phyloP scores from a whole-genome alignment of 2,797 vertebrate genomes.

The Protosalanx chinensis region DNA sequence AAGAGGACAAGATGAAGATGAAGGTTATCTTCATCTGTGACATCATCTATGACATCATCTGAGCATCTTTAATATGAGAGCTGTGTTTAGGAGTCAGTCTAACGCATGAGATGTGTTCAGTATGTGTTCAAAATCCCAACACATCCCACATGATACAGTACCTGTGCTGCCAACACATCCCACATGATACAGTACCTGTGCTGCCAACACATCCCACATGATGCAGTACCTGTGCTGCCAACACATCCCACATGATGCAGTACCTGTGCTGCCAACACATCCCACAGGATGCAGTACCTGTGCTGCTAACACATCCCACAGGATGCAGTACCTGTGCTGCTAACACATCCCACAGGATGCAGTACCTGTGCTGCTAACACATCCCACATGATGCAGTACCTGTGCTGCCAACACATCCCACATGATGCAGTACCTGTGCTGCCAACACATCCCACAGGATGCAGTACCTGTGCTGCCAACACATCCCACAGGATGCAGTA shows the following conservation, averaged over 20 bases:
- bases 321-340: conserved; percentile 36
- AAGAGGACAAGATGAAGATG: conserved; percentile 31
- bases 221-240: conserved; percentile 19
- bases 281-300: too few species aligned
- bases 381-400: conserved; percentile 30
- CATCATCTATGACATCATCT: conserved; percentile 58
- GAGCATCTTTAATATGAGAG: conserved; percentile 63
- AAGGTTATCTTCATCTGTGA: conserved; percentile 55
- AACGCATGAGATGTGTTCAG: conserved; percentile 53
- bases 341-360: too few species aligned
- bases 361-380: conserved; percentile 44
- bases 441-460: too few species aligned
- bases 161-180: conserved; percentile 59
- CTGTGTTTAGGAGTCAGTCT: conserved; percentile 54
- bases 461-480: conserved; percentile 38
- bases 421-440: conserved; percentile 41
- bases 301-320: conserved; percentile 62
- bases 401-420: conserved; percentile 63
- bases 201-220: too few species aligned
- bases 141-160: conserved; percentile 43
- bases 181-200: conserved; percentile 48
- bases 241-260: conserved; percentile 67
- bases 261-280: too few species aligned
- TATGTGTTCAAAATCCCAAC: conserved; percentile 68
- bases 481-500: conserved; percentile 64